A percentile compares a stretch with the other conserved stretches of the same genome.
Evolutionary conservation across 2,888 invertebrate species (phyloP).

Genomic region (Tiliacea citrago): DNA sequence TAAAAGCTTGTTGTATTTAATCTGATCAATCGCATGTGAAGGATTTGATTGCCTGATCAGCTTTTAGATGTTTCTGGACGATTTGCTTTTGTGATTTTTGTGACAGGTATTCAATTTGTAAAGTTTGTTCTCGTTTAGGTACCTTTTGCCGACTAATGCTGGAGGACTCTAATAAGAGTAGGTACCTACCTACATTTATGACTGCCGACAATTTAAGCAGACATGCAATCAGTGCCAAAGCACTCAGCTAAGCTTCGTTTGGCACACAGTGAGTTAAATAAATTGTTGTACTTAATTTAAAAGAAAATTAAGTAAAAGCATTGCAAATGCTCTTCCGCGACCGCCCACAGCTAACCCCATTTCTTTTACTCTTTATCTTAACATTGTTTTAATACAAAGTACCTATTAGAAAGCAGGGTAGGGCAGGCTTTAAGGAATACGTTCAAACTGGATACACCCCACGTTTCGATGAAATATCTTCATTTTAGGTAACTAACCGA

Average conservation of each 20-base stretch:
- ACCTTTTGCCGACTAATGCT: not conserved
- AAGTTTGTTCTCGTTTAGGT: too few relatives aligned
- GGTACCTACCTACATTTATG: not conserved
- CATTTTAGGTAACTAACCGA: slow-evolving; percentile 48
- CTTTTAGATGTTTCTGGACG: too few relatives aligned
- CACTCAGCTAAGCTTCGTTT: slow-evolving; percentile 32
- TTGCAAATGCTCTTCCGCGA: slow-evolving; percentile 36
- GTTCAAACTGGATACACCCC: slow-evolving; percentile 10
- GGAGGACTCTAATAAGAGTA: not conserved
- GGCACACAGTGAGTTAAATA: slow-evolving; percentile 31
- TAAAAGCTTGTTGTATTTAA: not conserved
- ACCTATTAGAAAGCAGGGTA: not conserved
- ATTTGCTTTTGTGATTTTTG: too few relatives aligned
- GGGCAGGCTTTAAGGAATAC: not conserved
- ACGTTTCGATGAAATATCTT: slow-evolving; percentile 30
- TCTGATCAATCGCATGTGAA: not conserved
- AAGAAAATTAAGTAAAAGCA: slow-evolving; percentile 51
- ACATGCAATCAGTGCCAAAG: slow-evolving; percentile 43
- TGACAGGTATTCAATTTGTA: too few relatives aligned
- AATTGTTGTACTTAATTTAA: slow-evolving; percentile 53
- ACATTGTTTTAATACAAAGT: slow-evolving; percentile 19
- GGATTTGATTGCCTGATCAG: too few relatives aligned
- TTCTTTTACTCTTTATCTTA: slow-evolving; percentile 23
- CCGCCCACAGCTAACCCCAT: slow-evolving; percentile 28
- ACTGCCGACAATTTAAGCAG: slow-evolving; percentile 25